Evolutionary conservation across 2,888 invertebrate species (phyloP).

Genomic region (Stenotaenia linearis): DNA sequence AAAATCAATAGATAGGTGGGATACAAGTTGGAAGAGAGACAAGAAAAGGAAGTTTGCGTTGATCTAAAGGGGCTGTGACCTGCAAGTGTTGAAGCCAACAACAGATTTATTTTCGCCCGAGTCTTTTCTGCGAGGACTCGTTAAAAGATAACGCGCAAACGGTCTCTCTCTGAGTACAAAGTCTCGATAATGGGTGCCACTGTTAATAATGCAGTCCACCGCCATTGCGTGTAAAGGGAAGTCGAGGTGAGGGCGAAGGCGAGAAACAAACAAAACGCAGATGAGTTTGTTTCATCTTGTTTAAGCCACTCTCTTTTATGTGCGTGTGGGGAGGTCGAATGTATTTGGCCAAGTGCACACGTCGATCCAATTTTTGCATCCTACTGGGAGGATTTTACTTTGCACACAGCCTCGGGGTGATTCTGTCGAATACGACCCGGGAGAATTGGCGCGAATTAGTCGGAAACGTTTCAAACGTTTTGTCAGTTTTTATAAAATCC

Average conservation of each 20-base stretch:
- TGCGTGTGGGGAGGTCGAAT: not conserved
- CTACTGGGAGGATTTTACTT: constrained; percentile 1
- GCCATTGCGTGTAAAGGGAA: not conserved
- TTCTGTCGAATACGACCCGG: not conserved
- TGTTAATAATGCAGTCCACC: constrained; percentile 2
- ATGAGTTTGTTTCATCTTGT: constrained; percentile 1
- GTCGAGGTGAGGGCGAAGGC: not conserved
- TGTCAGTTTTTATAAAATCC: not conserved
- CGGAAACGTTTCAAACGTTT: not conserved
- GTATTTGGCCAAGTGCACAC: constrained; percentile 1
- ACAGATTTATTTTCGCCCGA: not conserved
- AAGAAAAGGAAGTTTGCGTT: not conserved
- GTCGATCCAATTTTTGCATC: constrained; percentile 11
- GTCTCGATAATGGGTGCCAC: not conserved
- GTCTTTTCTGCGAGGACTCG: not conserved
- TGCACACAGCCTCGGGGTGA: not conserved
- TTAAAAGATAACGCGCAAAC: constrained; percentile 2
- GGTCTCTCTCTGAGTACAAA: too few relatives aligned
- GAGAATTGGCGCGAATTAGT: not conserved
- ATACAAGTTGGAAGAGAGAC: not conserved
- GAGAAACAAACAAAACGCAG: not conserved
- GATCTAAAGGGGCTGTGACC: not conserved
- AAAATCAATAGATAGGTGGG: not conserved
- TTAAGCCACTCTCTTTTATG: constrained; percentile 15
- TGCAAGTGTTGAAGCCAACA: constrained; percentile 11